A percentile compares a stretch with the other conserved stretches of the same genome.
phyloP scores from a whole-genome alignment of 2,888 invertebrate genomes.

The Napeogenes sylphis region DNA sequence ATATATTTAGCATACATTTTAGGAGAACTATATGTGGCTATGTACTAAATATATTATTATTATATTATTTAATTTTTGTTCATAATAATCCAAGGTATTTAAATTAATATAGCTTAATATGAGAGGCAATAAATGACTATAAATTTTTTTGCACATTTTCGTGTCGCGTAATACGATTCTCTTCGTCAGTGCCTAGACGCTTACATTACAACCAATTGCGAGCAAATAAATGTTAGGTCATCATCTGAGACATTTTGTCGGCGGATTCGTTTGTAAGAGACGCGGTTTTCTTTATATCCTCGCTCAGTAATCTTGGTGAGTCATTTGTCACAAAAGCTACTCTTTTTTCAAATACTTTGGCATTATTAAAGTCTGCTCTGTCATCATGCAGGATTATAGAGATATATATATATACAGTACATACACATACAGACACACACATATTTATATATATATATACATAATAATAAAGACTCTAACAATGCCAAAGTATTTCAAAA shows the following conservation, averaged over 20 bases:
- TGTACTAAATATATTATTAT: background rate
- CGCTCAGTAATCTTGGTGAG: slow-evolving; percentile 5
- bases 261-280: slow-evolving; percentile 1
- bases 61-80: background rate
- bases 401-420: background rate
- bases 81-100: too few species aligned
- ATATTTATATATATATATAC: background rate
- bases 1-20: background rate
- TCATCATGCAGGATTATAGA: background rate
- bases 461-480: too few species aligned
- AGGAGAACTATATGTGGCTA: background rate
- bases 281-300: slow-evolving; percentile 5
- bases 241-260: slow-evolving; percentile 5
- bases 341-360: background rate
- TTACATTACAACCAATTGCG: slow-evolving; percentile 5
- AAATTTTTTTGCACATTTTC: background rate
- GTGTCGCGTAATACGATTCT: background rate
- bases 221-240: slow-evolving; percentile 2
- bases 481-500: too few species aligned
- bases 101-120: background rate
- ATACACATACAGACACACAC: too few species aligned
- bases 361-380: background rate
- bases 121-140: background rate
- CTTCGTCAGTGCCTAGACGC: slow-evolving; percentile 4
- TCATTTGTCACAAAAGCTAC: background rate